Base-by-base conservation (phyloP, 2,888 invertebrate species). In the Apamea monoglypha region DNA sequence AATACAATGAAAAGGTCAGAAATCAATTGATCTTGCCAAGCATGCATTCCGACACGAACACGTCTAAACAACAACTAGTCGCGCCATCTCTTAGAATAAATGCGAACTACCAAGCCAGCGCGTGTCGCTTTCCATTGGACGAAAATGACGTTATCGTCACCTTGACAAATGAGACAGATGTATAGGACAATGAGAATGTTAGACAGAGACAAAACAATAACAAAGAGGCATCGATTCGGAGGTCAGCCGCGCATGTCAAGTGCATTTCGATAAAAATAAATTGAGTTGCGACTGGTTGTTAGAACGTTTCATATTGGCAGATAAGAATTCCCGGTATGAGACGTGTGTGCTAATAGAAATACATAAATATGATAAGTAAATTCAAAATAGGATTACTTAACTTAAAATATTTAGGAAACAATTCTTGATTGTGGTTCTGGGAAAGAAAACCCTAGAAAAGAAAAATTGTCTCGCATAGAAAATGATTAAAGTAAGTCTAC, bases 171-270 rank as follows among this genome's bases (percentile, higher is more conserved):
- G 94, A 92, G 90, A 94, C 56, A 83, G 90, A 88, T 6, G 81
- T 50, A 72, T 61, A 14, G 29, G 0, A 7, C n/a, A 3, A 6
- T 16, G 10, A 1, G 0, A 50, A 87, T 68, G 94, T 87, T 88
- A 47, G 92, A 96, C 74, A 53, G 94, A 90, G 94, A 96, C 67
- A 90, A 90, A 95, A 95, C 94, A 96, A 96, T 91, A 97, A 96
- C 96, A 96, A 95, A 94, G 91, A 80, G 88, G 92, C 95, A 97
- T 97, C 96, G 96, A 97, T 97, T 96, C 93, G 92, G 94, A 94
- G 95, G 94, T 95, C 94, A 94, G 89, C 91, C 92, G 94, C 95
- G 96, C 96, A 96, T 96, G 96, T 94, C 96, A 95, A 95, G 92
- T 94, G 92, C 92, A 93, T 90, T 91, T 90, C 86, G 93, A 93